Evolutionary conservation across 2,888 invertebrate genomes (phyloP).

Genomic region (Macrosoma leucophasiata): DNA sequence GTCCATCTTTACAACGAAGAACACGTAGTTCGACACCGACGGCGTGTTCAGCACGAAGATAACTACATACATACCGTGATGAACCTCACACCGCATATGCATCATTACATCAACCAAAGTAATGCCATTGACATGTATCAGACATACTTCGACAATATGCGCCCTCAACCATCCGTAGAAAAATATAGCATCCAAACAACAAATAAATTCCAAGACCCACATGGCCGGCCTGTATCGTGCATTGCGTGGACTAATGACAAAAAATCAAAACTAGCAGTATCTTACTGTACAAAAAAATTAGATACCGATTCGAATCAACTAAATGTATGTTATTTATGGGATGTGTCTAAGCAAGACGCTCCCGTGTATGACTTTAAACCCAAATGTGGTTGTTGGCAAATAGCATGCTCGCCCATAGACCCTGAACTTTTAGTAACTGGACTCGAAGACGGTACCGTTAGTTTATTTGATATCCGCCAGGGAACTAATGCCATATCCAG

Average conservation of each 20-base stretch:
- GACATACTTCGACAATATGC: slow-evolving; percentile 79
- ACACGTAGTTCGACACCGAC: slow-evolving; percentile 81
- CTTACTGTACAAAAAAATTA: slow-evolving; percentile 68
- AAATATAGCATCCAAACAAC: slow-evolving; percentile 76
- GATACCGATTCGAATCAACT: slow-evolving; percentile 24
- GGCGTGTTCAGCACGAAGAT: slow-evolving; percentile 88
- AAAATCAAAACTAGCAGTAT: slow-evolving; percentile 78
- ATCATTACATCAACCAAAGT: slow-evolving; percentile 83
- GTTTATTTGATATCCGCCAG: slow-evolving; percentile 84
- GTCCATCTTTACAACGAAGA: slow-evolving; percentile 79
- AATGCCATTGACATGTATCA: slow-evolving; percentile 88
- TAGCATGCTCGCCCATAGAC: slow-evolving; percentile 50
- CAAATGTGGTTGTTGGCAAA: slow-evolving; percentile 50
- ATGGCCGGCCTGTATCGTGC: slow-evolving; percentile 69
- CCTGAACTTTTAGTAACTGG: slow-evolving; percentile 50
- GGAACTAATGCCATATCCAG: slow-evolving; percentile 83
- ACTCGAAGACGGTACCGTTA: slow-evolving; percentile 53
- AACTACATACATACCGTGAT: slow-evolving; percentile 79
- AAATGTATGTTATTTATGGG: slow-evolving; percentile 81
- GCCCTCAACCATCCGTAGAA: slow-evolving; percentile 67
- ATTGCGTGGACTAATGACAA: slow-evolving; percentile 83
- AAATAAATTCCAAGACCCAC: slow-evolving; percentile 80
- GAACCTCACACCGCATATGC: slow-evolving; percentile 72
- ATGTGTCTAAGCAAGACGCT: slow-evolving; percentile 63
- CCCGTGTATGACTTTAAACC: slow-evolving; percentile 47